These are phyloP conservation scores for Ahaetulla prasina DNA, from an alignment of 2,113 vertebrate species.

Conservation along the genomic window DNA sequence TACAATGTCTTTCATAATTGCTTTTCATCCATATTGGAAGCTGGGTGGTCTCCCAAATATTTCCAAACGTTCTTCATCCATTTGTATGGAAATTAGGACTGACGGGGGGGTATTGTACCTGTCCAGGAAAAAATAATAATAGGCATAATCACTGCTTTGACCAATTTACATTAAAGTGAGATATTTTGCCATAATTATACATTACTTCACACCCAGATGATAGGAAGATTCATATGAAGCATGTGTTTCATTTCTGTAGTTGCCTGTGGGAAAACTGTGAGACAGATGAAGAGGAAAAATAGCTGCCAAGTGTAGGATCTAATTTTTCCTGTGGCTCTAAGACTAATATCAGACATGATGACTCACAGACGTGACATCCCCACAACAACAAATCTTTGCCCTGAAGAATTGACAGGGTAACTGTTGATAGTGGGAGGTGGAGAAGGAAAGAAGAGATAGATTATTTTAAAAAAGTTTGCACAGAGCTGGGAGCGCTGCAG, in stretches of 20 bases:
- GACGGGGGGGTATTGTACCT: not conserved
- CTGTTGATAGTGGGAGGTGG: not conserved
- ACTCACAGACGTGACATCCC: not conserved
- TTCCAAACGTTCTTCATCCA: not conserved
- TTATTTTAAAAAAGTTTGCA: not conserved
- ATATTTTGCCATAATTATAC: not conserved
- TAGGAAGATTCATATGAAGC: not conserved
- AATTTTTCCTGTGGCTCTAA: not conserved
- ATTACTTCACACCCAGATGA: not conserved
- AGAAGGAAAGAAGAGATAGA: not conserved
- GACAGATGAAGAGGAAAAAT: not conserved
- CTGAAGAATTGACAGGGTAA: not conserved
- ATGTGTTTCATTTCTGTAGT: not conserved
- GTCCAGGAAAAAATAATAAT: not conserved
- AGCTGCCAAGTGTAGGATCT: not conserved
- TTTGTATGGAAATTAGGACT: not conserved
- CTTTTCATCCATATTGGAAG: not conserved
- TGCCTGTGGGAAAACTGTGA: not conserved
- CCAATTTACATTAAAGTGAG: not conserved
- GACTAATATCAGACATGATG: not conserved
- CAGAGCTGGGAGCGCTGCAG: not conserved
- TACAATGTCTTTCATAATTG: not conserved
- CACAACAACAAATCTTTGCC: not conserved
- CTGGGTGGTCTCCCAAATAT: not conserved
- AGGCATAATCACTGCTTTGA: not conserved